Conservation (phyloP, 2,888 invertebrate genomes). For the Lamproptera curius region DNA sequence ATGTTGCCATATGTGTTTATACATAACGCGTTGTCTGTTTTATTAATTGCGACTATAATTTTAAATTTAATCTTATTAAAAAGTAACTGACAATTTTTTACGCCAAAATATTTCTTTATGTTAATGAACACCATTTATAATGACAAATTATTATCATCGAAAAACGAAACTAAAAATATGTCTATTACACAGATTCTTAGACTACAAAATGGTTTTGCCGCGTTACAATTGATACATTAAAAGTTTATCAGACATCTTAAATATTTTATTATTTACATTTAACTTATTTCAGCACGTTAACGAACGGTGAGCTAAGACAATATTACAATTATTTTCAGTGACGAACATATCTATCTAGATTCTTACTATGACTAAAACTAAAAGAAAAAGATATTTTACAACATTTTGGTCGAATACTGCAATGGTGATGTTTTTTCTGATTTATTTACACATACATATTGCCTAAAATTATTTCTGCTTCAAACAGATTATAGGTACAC, state of each 20-base stretch:
- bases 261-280: slow-evolving; percentile 25
- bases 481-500: slow-evolving; percentile 1
- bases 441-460: slow-evolving; percentile 33
- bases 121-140: too few relatives aligned
- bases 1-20: too few relatives aligned
- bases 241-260: slow-evolving; percentile 15
- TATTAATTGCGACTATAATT: too few relatives aligned
- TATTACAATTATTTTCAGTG: slow-evolving; percentile 15
- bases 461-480: slow-evolving; percentile 23
- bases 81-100: too few relatives aligned
- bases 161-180: too few relatives aligned
- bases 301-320: slow-evolving; percentile 37
- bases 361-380: slow-evolving; percentile 11
- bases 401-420: slow-evolving; percentile 65
- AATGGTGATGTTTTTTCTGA: slow-evolving; percentile 34
- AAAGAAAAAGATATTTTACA: slow-evolving; percentile 46
- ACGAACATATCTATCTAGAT: slow-evolving; percentile 13
- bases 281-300: slow-evolving; percentile 27
- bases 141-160: too few relatives aligned
- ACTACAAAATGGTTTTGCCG: too few relatives aligned
- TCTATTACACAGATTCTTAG: too few relatives aligned
- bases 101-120: too few relatives aligned
- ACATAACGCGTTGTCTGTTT: too few relatives aligned
- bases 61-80: too few relatives aligned
- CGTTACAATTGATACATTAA: slow-evolving; percentile 35